These are phyloP conservation scores for Megathymus violae DNA, from an alignment of 1,140 invertebrate species.

Conservation along the genomic window DNA sequence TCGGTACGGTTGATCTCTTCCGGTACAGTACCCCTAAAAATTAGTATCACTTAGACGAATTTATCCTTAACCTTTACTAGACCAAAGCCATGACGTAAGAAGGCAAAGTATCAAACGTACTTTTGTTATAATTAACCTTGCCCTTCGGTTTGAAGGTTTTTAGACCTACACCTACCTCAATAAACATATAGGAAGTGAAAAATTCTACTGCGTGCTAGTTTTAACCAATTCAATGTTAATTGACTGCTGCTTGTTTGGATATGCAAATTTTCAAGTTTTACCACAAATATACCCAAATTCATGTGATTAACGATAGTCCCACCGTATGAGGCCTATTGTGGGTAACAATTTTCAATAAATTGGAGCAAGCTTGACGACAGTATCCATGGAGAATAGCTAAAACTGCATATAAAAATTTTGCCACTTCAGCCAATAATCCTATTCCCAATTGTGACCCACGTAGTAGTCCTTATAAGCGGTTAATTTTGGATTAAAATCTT, in stretches of 20 bases:
- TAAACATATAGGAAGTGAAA: slow-evolving; percentile 9
- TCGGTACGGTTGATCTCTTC: not conserved
- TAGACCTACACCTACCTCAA: slow-evolving; percentile 2
- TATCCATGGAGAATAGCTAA: too few relatives aligned
- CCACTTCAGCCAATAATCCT: too few relatives aligned
- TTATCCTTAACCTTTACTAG: not conserved
- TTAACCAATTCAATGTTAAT: not conserved
- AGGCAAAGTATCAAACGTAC: slow-evolving; percentile 13
- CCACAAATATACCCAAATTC: too few relatives aligned
- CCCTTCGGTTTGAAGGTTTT: slow-evolving; percentile 15
- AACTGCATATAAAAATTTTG: too few relatives aligned
- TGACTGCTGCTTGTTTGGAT: not conserved
- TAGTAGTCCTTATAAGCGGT: too few relatives aligned
- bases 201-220: not conserved
- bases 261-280: not conserved
- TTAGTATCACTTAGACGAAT: not conserved
- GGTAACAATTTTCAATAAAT: too few relatives aligned
- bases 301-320: too few relatives aligned
- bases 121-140: slow-evolving; percentile 6
- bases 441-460: too few relatives aligned
- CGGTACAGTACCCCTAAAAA: not conserved
- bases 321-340: too few relatives aligned
- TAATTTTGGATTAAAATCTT: too few relatives aligned
- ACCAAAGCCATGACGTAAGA: slow-evolving; percentile 1
- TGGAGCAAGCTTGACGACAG: too few relatives aligned